Conservation (phyloP, 2,888 invertebrate genomes). For the Fissipunctia ypsillon region DNA sequence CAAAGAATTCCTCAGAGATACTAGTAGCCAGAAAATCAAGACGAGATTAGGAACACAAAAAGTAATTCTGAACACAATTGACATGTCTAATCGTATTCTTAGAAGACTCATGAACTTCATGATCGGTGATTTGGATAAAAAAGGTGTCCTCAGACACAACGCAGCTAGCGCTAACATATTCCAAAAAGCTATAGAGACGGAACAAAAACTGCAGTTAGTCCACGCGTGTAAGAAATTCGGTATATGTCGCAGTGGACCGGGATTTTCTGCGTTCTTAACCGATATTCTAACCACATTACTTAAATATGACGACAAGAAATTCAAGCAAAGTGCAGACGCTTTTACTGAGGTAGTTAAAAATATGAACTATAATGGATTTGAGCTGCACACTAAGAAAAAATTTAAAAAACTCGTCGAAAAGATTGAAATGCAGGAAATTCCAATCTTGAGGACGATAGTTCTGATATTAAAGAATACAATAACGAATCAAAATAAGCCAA, state of each 20-base stretch:
- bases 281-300: conserved; percentile 66
- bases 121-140: conserved; percentile 62
- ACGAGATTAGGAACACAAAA: conserved; percentile 76
- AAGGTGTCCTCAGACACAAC: conserved; percentile 48
- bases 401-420: background rate
- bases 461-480: conserved; percentile 67
- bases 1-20: conserved; percentile 70
- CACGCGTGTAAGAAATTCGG: background rate
- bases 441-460: conserved; percentile 41
- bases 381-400: background rate
- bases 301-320: conserved; percentile 61
- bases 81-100: conserved; percentile 74
- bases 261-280: conserved; percentile 67
- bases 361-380: conserved; percentile 56
- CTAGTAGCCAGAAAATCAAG: conserved; percentile 71
- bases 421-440: background rate
- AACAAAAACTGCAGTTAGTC: background rate
- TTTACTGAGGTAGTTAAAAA: conserved; percentile 72
- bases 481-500: conserved; percentile 67
- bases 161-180: conserved; percentile 50
- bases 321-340: conserved; percentile 69
- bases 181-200: conserved; percentile 65
- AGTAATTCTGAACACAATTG: conserved; percentile 77
- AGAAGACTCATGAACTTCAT: conserved; percentile 72
- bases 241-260: conserved; percentile 69